Evolutionary conservation across 1,140 invertebrate species (phyloP).

Genomic region (Dinothrombium tinctorium): DNA sequence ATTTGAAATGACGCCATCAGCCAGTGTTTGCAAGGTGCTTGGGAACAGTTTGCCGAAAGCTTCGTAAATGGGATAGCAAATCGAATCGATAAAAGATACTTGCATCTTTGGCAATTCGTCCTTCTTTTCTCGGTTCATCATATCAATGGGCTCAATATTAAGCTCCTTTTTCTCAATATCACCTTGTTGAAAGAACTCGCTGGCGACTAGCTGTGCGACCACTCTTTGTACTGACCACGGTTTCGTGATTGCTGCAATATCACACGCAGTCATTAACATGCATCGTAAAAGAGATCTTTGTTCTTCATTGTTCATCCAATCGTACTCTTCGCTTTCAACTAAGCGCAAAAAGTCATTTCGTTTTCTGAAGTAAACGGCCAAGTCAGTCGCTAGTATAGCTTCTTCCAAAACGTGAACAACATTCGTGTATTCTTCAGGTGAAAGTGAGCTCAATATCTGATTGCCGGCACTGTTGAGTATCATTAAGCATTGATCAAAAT

Average conservation of each 20-base stretch:
- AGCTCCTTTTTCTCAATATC: conserved; percentile 77
- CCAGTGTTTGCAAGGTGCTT: conserved; percentile 45
- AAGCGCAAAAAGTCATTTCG: conserved; percentile 53
- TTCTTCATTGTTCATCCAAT: conserved; percentile 40
- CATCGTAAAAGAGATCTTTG: conserved; percentile 60
- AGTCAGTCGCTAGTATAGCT: conserved; percentile 77
- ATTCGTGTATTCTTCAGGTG: conserved; percentile 57
- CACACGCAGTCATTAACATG: conserved; percentile 97
- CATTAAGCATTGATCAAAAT: conserved; percentile 94
- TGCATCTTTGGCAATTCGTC: conserved; percentile 92
- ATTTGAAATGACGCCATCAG: conserved; percentile 59
- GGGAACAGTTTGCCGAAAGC: conserved; percentile 5
- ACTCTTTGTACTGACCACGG: conserved; percentile 88
- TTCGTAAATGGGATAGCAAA: conserved; percentile 53
- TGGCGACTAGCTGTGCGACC: conserved; percentile 76
- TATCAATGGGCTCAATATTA: conserved; percentile 72
- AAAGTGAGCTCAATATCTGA: conserved; percentile 64
- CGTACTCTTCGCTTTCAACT: conserved; percentile 30
- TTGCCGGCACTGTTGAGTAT: conserved; percentile 52
- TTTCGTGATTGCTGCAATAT: conserved; percentile 87
- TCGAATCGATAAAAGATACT: conserved; percentile 85
- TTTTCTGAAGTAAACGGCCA: conserved; percentile 81
- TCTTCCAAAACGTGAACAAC: conserved; percentile 76
- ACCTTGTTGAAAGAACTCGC: conserved; percentile 90
- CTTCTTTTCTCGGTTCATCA: conserved; percentile 67